Evolutionary conservation across 64 coral and sea anemone species (phyloP), one percentile per base, ranked within the genome.

Genomic region (Dendrophyllia cribrosa): DNA sequence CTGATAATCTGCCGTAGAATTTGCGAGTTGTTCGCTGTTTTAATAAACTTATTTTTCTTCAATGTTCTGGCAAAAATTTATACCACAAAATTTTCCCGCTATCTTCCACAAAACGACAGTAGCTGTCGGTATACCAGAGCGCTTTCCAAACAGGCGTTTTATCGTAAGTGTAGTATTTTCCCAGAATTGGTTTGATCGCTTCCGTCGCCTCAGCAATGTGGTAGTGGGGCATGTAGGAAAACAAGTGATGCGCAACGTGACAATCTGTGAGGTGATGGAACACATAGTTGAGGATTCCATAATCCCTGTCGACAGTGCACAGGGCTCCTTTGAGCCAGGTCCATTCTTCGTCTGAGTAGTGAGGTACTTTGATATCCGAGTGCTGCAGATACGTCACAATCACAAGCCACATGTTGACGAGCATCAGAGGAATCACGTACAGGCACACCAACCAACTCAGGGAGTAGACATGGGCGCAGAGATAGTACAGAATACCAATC

Each of bases 171-270:
- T 97, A 97, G 68, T 94, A 94, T 23, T 83, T 88, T 47, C 95
- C 95, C 19, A 97, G 56, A 1, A 97, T 83, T 0, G 95, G 95
- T 61, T 97, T 97, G 15, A 97, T 88, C 3, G 92, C 78, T 34
- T 83, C 65, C 4, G 95, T 97, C 4, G 95, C 95, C 48, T 97
- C 95, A 9, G 78, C 80, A 19, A 97, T 91, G 48, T 93, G 88
- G 76, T 97, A 97, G 56, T 97, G 95, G 15, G 95, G 92, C 95
- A 97, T 97, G 19, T 97, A 94, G 0, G 95, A 97, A 17, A 97
- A 97, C 34, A 97, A 43, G 10, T 97, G 95, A 45, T 97, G 95
- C 0, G 66, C 88, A 0, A 97, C 89, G 51, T 97, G 95, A 2
- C 92, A 92, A 8, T 97, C 95, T 10, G 95, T 94, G 5, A 97